These are phyloP conservation scores for Lepidurus arcticus DNA, from an alignment of 1,140 invertebrate species.

Conservation along the genomic window DNA sequence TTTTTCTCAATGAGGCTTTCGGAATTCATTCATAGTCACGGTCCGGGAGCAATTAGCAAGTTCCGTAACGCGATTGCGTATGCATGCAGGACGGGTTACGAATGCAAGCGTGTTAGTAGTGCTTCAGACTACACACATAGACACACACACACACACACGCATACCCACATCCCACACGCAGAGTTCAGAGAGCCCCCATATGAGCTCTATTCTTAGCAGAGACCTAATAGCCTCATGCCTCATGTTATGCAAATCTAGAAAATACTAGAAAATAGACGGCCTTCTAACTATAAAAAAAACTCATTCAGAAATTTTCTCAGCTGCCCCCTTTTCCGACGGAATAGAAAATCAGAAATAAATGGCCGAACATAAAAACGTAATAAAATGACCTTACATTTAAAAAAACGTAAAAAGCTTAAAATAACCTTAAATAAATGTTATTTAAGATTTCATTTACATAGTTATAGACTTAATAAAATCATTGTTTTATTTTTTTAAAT, in stretches of 20 bases:
- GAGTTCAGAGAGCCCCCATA: conserved; percentile 7
- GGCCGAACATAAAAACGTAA: too few relatives aligned
- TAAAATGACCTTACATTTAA: too few relatives aligned
- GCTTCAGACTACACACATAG: neutral
- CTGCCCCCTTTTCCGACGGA: too few relatives aligned
- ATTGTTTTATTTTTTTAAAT: too few relatives aligned
- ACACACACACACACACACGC: neutral
- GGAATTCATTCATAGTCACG: conserved; percentile 21
- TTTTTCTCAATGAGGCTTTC: conserved; percentile 19
- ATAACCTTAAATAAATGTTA: too few relatives aligned
- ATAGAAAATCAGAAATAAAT: too few relatives aligned
- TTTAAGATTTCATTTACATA: too few relatives aligned
- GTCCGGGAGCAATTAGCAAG: neutral
- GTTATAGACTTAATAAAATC: too few relatives aligned
- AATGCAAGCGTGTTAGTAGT: neutral
- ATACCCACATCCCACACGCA: neutral
- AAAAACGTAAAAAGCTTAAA: too few relatives aligned
- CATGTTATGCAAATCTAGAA: neutral
- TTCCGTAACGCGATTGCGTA: conserved; percentile 13
- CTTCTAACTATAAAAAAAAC: neutral
- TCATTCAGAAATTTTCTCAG: too few relatives aligned
- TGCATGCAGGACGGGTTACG: conserved; percentile 17
- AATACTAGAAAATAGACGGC: neutral
- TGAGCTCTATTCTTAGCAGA: neutral
- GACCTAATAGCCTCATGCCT: neutral